Conservation (phyloP, 2,113 vertebrate species). For the Acrocephalus kingi region DNA sequence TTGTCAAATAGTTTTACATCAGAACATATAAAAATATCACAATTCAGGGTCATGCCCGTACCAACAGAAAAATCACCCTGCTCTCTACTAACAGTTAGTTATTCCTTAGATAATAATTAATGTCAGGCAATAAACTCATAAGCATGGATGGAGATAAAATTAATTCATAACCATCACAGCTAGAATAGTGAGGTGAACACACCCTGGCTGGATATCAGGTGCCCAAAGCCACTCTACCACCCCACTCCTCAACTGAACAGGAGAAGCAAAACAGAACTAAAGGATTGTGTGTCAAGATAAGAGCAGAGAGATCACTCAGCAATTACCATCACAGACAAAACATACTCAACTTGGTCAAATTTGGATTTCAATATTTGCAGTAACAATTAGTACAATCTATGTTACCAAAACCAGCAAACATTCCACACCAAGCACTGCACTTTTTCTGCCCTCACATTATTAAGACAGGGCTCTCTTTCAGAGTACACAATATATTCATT, state of each 20-base stretch:
- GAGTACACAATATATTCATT: not conserved
- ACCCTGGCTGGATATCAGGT: not conserved
- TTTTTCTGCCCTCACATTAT: not conserved
- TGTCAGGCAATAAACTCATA: not conserved
- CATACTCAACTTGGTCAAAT: not conserved
- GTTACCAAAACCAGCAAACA: not conserved
- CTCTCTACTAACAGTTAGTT: not conserved
- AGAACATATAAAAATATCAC: not conserved
- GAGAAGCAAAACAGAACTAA: not conserved
- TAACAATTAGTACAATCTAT: not conserved
- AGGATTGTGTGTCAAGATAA: not conserved
- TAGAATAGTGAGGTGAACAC: not conserved
- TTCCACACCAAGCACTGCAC: too few relatives aligned
- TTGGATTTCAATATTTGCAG: not conserved
- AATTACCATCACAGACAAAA: not conserved
- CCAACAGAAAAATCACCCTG: not conserved
- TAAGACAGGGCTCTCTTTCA: not conserved
- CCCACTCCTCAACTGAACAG: not conserved
- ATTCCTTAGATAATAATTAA: not conserved
- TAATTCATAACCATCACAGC: not conserved
- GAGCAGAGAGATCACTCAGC: not conserved
- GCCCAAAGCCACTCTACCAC: not conserved
- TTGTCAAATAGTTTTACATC: not conserved
- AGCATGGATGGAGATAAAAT: not conserved
- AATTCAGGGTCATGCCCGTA: not conserved